Percentiles rank a stretch among this genome's conserved stretches.
Evolutionary conservation across 2,888 invertebrate species (phyloP).

Genomic region (Eueremaeus valkanovi): DNA sequence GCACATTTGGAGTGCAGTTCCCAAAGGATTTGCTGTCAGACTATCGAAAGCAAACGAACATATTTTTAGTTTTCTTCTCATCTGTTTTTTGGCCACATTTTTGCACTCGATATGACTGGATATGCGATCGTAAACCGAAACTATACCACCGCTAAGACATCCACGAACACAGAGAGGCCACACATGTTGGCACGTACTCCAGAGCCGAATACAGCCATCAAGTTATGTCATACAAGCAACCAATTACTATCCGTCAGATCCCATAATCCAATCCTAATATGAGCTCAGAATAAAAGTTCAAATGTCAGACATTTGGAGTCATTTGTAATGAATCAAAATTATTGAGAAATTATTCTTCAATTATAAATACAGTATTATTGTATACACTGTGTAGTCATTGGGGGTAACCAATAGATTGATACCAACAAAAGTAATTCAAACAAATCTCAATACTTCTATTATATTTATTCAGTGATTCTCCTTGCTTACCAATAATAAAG

Average conservation of each 20-base stretch:
- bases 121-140: no score
- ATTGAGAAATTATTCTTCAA: no score
- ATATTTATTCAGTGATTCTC: no score
- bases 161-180: not conserved
- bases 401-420: no score
- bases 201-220: not conserved
- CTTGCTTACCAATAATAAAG: no score
- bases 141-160: slow-evolving; percentile 9
- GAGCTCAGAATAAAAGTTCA: not conserved
- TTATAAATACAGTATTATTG: no score
- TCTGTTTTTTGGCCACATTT: slow-evolving; percentile 28
- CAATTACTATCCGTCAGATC: slow-evolving; percentile 4
- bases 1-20: not conserved
- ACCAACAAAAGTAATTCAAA: no score
- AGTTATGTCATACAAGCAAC: not conserved
- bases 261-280: not conserved
- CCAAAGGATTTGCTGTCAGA: slow-evolving; percentile 17
- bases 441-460: no score
- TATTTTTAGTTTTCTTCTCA: not conserved
- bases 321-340: no score
- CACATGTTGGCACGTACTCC: slow-evolving; percentile 3
- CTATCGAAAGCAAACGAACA: not conserved
- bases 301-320: no score
- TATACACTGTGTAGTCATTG: no score
- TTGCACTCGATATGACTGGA: not conserved